Percentiles rank a stretch among this genome's conserved stretches.
Evolutionary conservation across 2,113 vertebrate genomes (phyloP).

Genomic region (Corythornis madagascariensis): DNA sequence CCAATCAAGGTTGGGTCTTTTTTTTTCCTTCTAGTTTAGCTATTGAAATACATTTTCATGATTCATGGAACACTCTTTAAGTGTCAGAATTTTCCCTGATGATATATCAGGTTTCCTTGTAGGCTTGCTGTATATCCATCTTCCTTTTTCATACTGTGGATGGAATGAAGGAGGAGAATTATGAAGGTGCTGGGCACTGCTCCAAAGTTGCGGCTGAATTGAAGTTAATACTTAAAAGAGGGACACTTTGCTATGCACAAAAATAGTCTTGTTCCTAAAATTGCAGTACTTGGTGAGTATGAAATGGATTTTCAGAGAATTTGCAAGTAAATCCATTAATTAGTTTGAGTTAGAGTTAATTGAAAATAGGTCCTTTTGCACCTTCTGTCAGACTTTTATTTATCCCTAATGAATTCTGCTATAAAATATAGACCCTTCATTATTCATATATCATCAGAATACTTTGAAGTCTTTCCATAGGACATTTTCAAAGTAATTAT

Average conservation of each 20-base stretch:
- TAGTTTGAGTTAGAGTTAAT: slow-evolving; percentile 54
- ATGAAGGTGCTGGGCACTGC: neutral
- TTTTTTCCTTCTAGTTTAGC: neutral
- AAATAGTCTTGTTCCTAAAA: slow-evolving; percentile 16
- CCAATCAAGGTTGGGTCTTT: neutral
- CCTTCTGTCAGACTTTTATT: slow-evolving; percentile 43
- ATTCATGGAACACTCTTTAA: slow-evolving; percentile 7
- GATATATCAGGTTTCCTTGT: slow-evolving; percentile 11
- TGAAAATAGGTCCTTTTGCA: slow-evolving; percentile 43
- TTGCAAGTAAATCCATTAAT: slow-evolving; percentile 51
- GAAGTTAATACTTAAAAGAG: slow-evolving; percentile 6
- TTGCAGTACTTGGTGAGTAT: neutral
- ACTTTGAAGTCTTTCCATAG: slow-evolving; percentile 12
- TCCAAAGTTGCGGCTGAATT: neutral
- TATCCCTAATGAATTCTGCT: slow-evolving; percentile 25
- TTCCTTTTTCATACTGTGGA: neutral
- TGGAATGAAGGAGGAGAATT: slow-evolving; percentile 31
- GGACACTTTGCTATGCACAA: neutral
- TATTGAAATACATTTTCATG: slow-evolving; percentile 34
- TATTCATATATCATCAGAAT: slow-evolving; percentile 34
- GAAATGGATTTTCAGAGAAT: slow-evolving; percentile 36
- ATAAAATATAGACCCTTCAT: slow-evolving; percentile 41
- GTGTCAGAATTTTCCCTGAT: neutral
- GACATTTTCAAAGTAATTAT: slow-evolving; percentile 46
- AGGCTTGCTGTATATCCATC: slow-evolving; percentile 2